Base-by-base conservation (phyloP, 2,888 invertebrate species). In the Euzophera pinguis region DNA sequence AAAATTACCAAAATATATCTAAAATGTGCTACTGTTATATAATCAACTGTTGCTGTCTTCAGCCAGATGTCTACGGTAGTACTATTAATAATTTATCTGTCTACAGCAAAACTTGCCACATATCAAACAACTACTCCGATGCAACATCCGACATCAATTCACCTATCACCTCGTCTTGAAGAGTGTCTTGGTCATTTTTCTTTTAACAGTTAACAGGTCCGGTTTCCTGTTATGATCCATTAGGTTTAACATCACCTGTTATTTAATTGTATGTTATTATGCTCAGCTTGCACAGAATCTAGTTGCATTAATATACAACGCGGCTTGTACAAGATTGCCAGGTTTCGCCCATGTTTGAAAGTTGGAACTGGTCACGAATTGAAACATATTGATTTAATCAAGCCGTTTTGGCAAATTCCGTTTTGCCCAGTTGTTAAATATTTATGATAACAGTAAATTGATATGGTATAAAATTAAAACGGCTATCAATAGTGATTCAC, bases 291-390 rank as follows among this genome's bases (percentile, higher is more conserved):
- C 14, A 10, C 32, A 34, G 10, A 32, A 45, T 45, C 45, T 45
- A 45, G 32, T 45, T 43, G 12, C 42, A 22, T n/a, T 42, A 12
- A 42, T 10, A 1, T 42, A n/a, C 10, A 12, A n/a, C 41, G 16
- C 17, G 17, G 16, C 42, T 22, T 2, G 42, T 42, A 22, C 64
- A 65, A 62, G 70, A 69, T 71, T 75, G 70, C 72, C 66, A 65
- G 56, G 54, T 59, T 45, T 52, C 52, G 51, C 56, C 35, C 42
- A 37, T 43, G n/a, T 14, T 42, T 37, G 34, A 35, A 42, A 34
- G 35, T 43, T 43, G 38, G 14, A 43, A 51, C 43, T 29, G 43
- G 35, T 35, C 29, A 17, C 41, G 38, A 39, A 39, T 35, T 43
- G 34, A 51, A 37, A 32, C 27, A 50, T 37, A 48, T 45, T 53